A percentile compares a stretch with the other conserved stretches of the same genome.
Evolutionary conservation across 2,797 vertebrate genomes (phyloP).

Genomic region (Columba guinea): DNA sequence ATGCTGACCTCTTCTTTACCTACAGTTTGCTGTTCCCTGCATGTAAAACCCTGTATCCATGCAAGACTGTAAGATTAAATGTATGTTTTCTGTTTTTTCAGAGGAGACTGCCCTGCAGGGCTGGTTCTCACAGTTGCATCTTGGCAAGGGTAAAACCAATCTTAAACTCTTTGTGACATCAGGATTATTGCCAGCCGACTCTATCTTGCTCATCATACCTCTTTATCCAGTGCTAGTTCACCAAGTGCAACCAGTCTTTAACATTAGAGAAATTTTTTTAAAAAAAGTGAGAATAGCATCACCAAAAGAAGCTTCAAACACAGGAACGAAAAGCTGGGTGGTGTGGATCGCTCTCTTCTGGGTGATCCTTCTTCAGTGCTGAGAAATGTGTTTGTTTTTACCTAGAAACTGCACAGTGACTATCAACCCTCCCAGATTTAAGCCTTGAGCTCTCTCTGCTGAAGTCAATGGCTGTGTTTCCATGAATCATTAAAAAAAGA

Average conservation of each 20-base stretch:
- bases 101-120: not conserved
- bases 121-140: conserved; percentile 8
- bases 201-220: not conserved
- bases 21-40: not conserved
- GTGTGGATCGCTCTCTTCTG: not conserved
- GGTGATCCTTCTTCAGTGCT: not conserved
- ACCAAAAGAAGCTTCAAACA: not conserved
- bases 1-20: not conserved
- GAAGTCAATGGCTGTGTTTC: not conserved
- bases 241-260: not conserved
- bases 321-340: not conserved
- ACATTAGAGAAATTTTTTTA: not conserved
- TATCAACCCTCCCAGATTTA: not conserved
- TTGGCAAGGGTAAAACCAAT: not conserved
- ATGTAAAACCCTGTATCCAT: not conserved
- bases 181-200: not conserved
- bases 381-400: not conserved
- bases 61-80: not conserved
- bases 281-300: not conserved
- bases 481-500: not conserved
- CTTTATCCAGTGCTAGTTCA: not conserved
- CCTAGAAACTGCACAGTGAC: not conserved
- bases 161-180: not conserved
- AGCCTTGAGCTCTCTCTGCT: not conserved
- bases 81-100: not conserved